Evolutionary conservation across 1,140 invertebrate genomes (phyloP), one percentile per base, ranked within the genome.

Genomic region (Ctenoplectra terminalis): DNA sequence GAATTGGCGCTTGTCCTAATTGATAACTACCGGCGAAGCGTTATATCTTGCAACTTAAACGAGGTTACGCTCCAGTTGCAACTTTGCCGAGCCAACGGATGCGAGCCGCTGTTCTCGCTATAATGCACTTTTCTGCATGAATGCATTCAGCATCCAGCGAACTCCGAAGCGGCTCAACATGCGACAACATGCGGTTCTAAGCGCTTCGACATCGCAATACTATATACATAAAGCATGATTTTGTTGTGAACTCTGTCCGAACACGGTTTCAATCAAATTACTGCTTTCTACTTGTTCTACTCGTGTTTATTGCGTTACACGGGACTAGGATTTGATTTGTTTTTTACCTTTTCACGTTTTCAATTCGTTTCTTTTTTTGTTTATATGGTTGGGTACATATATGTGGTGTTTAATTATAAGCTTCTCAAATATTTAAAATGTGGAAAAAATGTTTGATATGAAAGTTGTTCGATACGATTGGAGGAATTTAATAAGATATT

Each of bases 91-190:
- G 69, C 79, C 63, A 82, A 43, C 78, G 63, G 79, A 64, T 86
- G 76, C 80, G 72, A 66, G 69, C 63, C 50, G 79, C 80, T 86
- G 80, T 86, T 86, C 85, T 85, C 85, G 80, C 81, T 85, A 73
- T 86, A 86, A 86, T 86, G 84, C 81, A 86, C 85, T 86, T 86
- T 86, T 86, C 85, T 80, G 86, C 85, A 82, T 86, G 84, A 86
- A 86, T 86, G 84, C 85, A 85, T 86, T 82, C 85, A 86, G 83
- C 73, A 85, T 86, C 58, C 85, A 54, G 74, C 43, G 58, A 86
- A 86, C 85, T 86, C 48, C 52, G 84, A 71, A 77, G 70, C 58
- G 64, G 83, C 56, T 77, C 50, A 69, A 64, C 83, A 26, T 48
- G 73, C 63, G 84, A 71, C 81, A 75, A 61, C 75, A 37, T n/a